A percentile compares a stretch with the other conserved stretches of the same genome.
These are phyloP conservation scores for Euglossa dilemma DNA, from an alignment of 1,140 invertebrate genomes.

Conservation along the genomic window DNA sequence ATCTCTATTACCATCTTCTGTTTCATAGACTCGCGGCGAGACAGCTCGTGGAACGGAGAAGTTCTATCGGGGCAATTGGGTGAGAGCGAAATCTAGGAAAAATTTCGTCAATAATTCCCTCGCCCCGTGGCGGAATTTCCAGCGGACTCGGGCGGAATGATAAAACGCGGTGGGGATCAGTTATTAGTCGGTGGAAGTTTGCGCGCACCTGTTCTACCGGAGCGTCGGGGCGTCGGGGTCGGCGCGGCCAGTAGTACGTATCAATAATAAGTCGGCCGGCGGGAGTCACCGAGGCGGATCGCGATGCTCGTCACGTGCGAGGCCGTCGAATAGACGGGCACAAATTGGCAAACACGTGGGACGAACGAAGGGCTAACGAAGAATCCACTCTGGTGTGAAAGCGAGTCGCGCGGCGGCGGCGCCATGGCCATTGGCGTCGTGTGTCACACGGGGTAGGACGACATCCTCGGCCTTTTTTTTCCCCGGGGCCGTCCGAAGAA, in stretches of 20 bases:
- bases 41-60: too few relatives aligned
- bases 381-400: slow-evolving; percentile 4
- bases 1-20: too few relatives aligned
- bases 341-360: slow-evolving; percentile 29
- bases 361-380: slow-evolving; percentile 32
- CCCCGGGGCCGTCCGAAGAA: background rate
- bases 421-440: background rate
- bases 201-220: background rate
- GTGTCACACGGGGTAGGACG: background rate
- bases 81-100: too few relatives aligned
- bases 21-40: too few relatives aligned
- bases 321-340: slow-evolving; percentile 14
- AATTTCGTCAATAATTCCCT: background rate
- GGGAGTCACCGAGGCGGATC: background rate
- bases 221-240: too few relatives aligned
- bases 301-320: slow-evolving; percentile 34
- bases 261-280: slow-evolving; percentile 17
- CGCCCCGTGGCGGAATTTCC: background rate
- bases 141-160: too few relatives aligned
- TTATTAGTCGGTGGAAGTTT: background rate
- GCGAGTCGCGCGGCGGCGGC: background rate
- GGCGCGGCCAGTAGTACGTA: background rate
- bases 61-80: too few relatives aligned
- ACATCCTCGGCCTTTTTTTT: background rate
- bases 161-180: background rate